Conservation (phyloP, 2,797 vertebrate genomes). For the Sciurus carolinensis region DNA sequence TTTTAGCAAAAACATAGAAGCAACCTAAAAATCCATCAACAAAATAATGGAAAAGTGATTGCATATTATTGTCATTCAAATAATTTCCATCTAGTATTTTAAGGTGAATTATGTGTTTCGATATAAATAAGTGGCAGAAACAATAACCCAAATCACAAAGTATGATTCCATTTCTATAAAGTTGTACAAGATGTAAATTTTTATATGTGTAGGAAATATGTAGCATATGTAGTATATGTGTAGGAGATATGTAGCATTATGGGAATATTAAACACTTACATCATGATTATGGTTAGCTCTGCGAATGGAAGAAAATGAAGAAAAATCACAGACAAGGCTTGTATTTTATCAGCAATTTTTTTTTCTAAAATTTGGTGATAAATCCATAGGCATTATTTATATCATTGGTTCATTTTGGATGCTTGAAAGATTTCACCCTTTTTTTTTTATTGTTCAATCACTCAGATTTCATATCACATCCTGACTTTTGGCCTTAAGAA, state of each 20-base stretch:
- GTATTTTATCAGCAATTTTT: neutral
- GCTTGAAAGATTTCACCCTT: neutral
- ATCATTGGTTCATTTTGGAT: neutral
- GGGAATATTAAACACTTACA: neutral
- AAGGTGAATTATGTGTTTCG: constrained; percentile 15
- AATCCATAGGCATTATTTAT: neutral
- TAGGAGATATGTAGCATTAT: neutral
- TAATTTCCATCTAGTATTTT: neutral
- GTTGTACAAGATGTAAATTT: neutral
- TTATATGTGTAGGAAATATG: neutral
- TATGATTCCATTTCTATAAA: constrained; percentile 30
- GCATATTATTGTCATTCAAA: neutral
- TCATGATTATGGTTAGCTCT: neutral
- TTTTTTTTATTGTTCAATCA: neutral
- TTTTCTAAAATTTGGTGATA: constrained; percentile 14
- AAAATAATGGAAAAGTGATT: neutral
- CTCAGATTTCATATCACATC: neutral
- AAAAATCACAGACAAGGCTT: neutral
- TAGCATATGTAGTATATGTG: neutral
- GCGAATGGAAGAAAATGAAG: neutral
- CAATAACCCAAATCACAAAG: neutral
- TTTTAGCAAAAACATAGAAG: constrained; percentile 13
- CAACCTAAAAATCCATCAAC: neutral
- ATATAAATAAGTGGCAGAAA: neutral
- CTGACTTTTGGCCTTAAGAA: neutral